A percentile compares a stretch with the other conserved stretches of the same genome.
These are phyloP conservation scores for Python bivittatus DNA, from an alignment of 2,113 vertebrate species.

Conservation along the genomic window DNA sequence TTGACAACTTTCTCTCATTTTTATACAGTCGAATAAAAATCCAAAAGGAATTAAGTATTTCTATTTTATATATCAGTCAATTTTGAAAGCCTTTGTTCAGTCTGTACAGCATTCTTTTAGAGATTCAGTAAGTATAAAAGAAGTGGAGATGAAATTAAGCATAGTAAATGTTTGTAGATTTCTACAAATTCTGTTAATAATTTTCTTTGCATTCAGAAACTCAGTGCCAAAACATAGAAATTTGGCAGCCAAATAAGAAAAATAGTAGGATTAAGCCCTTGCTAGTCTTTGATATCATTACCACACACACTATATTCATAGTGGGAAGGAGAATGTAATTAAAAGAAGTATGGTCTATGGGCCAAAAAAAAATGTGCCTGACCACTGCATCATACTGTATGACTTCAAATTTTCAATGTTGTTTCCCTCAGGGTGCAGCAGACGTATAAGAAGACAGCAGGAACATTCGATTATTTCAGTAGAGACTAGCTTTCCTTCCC, in stretches of 20 bases:
- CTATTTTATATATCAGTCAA: not conserved
- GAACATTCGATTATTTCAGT: not conserved
- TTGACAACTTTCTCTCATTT: not conserved
- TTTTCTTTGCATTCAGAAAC: not conserved
- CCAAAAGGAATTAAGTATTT: not conserved
- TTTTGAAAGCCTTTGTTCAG: not conserved
- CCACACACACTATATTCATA: not conserved
- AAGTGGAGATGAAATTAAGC: not conserved
- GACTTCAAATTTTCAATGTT: not conserved
- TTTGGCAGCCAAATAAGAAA: not conserved
- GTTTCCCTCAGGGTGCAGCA: not conserved
- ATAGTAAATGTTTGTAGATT: not conserved
- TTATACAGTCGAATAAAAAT: not conserved
- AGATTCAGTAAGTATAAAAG: not conserved
- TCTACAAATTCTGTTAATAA: not conserved
- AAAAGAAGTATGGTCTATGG: not conserved
- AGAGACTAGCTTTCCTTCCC: not conserved
- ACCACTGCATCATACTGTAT: not conserved
- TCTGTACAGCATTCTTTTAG: not conserved
- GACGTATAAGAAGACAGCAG: not conserved
- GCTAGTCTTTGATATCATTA: too few relatives aligned
- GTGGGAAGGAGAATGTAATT: not conserved
- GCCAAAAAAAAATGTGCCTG: not conserved
- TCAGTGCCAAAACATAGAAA: not conserved
- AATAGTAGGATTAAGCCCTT: not conserved